These are phyloP conservation scores for Sapajus apella DNA, from an alignment of 2,113 vertebrate species.

Conservation along the genomic window DNA sequence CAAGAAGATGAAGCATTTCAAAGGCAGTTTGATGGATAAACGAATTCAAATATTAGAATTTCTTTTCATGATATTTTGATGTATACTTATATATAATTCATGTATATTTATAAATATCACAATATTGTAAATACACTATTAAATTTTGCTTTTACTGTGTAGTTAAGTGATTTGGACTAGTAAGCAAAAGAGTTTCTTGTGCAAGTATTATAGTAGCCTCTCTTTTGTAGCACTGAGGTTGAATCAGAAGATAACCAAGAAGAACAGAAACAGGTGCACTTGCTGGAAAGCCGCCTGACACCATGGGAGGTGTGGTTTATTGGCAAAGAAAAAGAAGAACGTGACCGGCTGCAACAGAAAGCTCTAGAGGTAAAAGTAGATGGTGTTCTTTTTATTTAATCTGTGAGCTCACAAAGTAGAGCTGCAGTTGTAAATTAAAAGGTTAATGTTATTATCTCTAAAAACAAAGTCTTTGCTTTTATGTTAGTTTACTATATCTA, in stretches of 20 bases:
- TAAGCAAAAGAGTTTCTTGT: neutral
- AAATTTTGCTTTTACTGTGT: neutral
- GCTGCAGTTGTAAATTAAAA: neutral
- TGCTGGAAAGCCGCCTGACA: slow-evolving; percentile 82
- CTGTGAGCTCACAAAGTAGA: neutral
- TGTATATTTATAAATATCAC: neutral
- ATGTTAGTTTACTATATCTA: neutral
- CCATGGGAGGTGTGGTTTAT: slow-evolving; percentile 96
- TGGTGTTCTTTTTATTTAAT: neutral
- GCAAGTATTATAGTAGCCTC: neutral
- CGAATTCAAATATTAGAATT: neutral
- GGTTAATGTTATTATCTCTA: slow-evolving; percentile 36
- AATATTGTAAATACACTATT: neutral
- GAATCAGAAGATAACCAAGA: slow-evolving; percentile 48
- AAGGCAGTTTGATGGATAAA: neutral
- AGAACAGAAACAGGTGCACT: slow-evolving; percentile 32
- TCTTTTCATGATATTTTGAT: neutral
- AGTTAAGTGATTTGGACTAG: neutral
- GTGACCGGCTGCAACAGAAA: slow-evolving; percentile 87
- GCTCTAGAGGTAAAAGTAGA: slow-evolving; percentile 86
- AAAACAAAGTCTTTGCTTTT: slow-evolving; percentile 29
- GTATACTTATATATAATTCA: neutral
- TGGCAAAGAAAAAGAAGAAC: slow-evolving; percentile 92
- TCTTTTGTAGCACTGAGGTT: slow-evolving; percentile 38
- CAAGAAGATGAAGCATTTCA: neutral